phyloP scores from a whole-genome alignment of 2,113 vertebrate species.

The Cathartes aura region DNA sequence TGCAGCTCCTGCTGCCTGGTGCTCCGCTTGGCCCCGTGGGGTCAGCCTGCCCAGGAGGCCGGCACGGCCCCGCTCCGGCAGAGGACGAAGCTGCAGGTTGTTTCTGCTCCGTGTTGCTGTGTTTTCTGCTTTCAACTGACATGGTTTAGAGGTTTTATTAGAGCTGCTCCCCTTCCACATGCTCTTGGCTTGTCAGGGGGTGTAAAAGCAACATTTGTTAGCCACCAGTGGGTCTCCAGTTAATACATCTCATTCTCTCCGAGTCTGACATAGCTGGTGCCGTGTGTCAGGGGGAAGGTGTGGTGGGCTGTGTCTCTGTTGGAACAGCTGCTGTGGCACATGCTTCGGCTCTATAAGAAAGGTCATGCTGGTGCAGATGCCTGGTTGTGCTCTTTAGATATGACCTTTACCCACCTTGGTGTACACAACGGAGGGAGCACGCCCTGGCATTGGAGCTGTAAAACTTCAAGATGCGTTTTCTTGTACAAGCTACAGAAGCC shows the following conservation, averaged over 20 bases:
- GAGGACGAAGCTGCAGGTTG: accelerated
- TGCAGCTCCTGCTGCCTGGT: no score
- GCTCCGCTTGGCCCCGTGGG: neutral
- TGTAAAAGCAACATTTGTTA: neutral
- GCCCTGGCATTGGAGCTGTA: neutral
- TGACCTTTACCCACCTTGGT: accelerated
- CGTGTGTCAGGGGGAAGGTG: accelerated
- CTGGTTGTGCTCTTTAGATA: accelerated
- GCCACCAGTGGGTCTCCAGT: no score
- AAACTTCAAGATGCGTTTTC: neutral
- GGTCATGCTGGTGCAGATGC: accelerated
- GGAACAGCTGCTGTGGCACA: neutral
- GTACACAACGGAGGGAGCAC: accelerated
- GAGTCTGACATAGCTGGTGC: neutral
- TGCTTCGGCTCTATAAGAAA: accelerated
- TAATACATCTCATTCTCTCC: accelerated
- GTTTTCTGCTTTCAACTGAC: accelerated
- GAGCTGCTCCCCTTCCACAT: accelerated
- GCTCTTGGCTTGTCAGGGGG: neutral
- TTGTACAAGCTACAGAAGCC: neutral
- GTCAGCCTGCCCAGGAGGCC: neutral
- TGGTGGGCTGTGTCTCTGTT: accelerated
- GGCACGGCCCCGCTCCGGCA: accelerated
- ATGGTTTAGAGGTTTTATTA: accelerated
- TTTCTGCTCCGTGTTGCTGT: accelerated